Conservation (phyloP, 2,113 vertebrate genomes). For the Pachyramphus minor region DNA sequence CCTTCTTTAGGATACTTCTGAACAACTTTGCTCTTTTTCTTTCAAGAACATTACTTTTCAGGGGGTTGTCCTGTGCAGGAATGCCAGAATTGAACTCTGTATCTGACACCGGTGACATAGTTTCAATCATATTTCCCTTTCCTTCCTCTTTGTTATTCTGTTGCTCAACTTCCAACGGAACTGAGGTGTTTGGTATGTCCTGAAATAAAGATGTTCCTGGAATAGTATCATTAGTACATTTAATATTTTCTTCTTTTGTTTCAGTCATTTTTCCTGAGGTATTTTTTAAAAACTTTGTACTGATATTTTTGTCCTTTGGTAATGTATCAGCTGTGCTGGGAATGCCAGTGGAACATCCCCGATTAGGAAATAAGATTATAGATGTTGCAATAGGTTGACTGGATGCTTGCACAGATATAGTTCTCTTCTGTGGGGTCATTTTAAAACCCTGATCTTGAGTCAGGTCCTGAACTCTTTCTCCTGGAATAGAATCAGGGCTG, state of each 20-base stretch:
- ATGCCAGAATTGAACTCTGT: background rate
- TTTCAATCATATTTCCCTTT: slow-evolving; percentile 23
- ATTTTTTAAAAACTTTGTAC: slow-evolving; percentile 33
- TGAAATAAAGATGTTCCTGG: slow-evolving; percentile 34
- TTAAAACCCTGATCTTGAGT: slow-evolving; percentile 63
- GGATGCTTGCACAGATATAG: slow-evolving; percentile 42
- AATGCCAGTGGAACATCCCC: slow-evolving; percentile 29
- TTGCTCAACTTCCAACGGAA: background rate
- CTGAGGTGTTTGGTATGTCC: background rate
- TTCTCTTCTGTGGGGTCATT: slow-evolving; percentile 52
- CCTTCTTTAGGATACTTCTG: slow-evolving; percentile 89
- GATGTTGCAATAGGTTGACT: slow-evolving; percentile 62
- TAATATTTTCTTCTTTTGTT: slow-evolving; percentile 54
- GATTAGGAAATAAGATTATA: slow-evolving; percentile 57
- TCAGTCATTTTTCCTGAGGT: background rate
- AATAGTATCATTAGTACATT: slow-evolving; percentile 24
- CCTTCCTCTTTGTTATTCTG: background rate
- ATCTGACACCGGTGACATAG: background rate
- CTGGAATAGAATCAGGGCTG: slow-evolving; percentile 19
- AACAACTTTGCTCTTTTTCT: slow-evolving; percentile 65
- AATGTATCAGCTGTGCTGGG: slow-evolving; percentile 11
- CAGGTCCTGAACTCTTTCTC: slow-evolving; percentile 49
- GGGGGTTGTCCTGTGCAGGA: slow-evolving; percentile 3
- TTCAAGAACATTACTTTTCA: slow-evolving; percentile 35
- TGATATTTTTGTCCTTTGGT: slow-evolving; percentile 29